Evolutionary conservation across 2,797 vertebrate species (phyloP), one percentile per base, ranked within the genome.

Genomic region (Morus bassanus): DNA sequence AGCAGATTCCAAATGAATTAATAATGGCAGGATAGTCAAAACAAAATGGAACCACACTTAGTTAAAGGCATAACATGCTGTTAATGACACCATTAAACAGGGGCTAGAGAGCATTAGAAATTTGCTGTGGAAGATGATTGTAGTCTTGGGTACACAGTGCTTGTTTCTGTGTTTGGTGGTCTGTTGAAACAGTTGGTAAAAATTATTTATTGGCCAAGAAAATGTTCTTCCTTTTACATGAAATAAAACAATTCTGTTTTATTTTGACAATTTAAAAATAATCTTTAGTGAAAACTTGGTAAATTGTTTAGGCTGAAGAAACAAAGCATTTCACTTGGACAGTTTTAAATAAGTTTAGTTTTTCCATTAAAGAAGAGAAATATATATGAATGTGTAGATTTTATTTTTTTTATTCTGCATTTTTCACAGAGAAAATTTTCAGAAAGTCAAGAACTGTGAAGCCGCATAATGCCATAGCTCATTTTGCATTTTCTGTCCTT

Each of bases 1-100:
- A 88, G 68, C 74, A 94, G 68, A 82, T 93, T 96, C 75, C 31
- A 78, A 92, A 96, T 96, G 82, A 96, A 96, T 97, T 95, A 95
- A 88, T 93, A 79, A 95, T 95, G 96, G 96, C 91, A 97, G 53
- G n/a, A 57, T 28, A 92, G 88, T 92, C 86, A 94, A 87, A 97
- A 82, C 68, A 88, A 93, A 96, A 84, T 75, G 68, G 86, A 93
- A 46, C 8, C 56, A 72, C 77, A n/a, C 63, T 85, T 57, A 59
- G 70, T 82, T 63, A 68, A 80, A 89, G 56, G 53, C 67, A 41
- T 61, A 89, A 60, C 56, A 46, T 28, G 35, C 51, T 93, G 67
- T 39, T 93, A 91, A 88, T 50, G 74, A 82, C 80, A 82, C 27
- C 81, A 83, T 85, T 93, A 64, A 70, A 74, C 31, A 56, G 22